Percentiles rank a stretch among this genome's conserved stretches.
Conservation (phyloP, 1,140 invertebrate genomes). For the Drosophila truncata region DNA sequence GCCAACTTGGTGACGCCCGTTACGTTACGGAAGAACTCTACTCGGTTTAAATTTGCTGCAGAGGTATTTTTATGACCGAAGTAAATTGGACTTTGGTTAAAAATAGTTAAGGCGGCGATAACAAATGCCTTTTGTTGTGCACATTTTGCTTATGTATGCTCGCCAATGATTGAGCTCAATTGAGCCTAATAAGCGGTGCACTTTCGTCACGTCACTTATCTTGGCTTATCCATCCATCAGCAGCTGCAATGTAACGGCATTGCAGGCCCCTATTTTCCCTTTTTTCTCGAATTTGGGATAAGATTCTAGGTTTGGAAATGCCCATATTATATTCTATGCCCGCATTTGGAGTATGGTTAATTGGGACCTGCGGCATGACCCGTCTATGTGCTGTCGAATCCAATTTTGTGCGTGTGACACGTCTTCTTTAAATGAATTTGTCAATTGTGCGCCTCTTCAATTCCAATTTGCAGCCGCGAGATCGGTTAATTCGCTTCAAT, state of each 20-base stretch:
- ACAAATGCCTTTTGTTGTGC: constrained; percentile 19
- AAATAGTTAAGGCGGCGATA: constrained; percentile 40
- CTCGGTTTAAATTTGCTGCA: constrained; percentile 9
- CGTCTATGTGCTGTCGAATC: constrained; percentile 32
- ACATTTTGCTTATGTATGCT: constrained; percentile 1
- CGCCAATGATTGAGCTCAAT: constrained; percentile 36
- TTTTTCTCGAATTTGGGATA: background rate
- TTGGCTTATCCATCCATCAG: constrained; percentile 11
- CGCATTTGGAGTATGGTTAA: constrained; percentile 20
- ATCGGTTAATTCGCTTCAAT: constrained; percentile 54
- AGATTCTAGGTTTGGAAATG: background rate
- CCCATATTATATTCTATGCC: background rate
- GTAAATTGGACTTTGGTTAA: constrained; percentile 32
- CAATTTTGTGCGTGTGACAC: constrained; percentile 47
- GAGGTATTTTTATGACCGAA: constrained; percentile 34
- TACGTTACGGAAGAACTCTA: constrained; percentile 12
- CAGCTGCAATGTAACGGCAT: constrained; percentile 16
- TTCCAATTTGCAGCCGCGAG: constrained; percentile 50
- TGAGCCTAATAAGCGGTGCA: constrained; percentile 48
- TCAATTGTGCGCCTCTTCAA: constrained; percentile 48
- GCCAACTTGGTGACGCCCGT: constrained; percentile 9
- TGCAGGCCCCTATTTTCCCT: constrained; percentile 6
- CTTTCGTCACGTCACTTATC: constrained; percentile 17
- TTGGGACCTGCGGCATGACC: background rate
- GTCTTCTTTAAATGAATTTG: constrained; percentile 51